phyloP scores from a whole-genome alignment of 92 coral and sea anemone species.

The Parazoanthus atlanticus region DNA sequence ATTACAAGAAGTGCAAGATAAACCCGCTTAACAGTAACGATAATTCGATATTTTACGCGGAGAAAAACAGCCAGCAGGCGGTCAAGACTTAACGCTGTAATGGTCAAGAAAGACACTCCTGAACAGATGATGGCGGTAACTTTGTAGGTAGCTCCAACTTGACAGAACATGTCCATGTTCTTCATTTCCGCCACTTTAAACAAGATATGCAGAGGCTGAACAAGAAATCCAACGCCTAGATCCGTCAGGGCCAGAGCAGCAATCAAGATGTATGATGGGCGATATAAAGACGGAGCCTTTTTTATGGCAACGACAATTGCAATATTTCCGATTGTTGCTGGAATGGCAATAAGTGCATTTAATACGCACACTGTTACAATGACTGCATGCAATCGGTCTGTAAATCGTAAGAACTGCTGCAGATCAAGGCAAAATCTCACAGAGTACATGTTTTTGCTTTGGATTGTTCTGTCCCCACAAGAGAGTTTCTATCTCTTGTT shows the following conservation, averaged over 20 bases:
- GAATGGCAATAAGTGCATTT: neutral
- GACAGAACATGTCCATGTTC: slow-evolving; percentile 11
- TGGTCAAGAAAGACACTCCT: slow-evolving; percentile 28
- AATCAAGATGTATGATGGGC: slow-evolving; percentile 24
- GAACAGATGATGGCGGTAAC: slow-evolving; percentile 19
- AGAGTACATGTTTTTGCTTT: neutral
- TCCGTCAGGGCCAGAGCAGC: slow-evolving; percentile 28
- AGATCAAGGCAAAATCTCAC: slow-evolving; percentile 3
- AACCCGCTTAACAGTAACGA: slow-evolving; percentile 9
- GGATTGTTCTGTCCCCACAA: neutral
- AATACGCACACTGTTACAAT: slow-evolving; percentile 9
- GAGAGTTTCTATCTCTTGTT: neutral
- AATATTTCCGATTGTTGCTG: slow-evolving; percentile 1
- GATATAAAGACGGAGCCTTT: neutral
- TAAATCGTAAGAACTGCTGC: slow-evolving; percentile 19
- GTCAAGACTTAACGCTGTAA: slow-evolving; percentile 30
- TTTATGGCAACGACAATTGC: slow-evolving; percentile 12
- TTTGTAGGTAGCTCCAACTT: slow-evolving; percentile 29
- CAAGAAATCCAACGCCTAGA: slow-evolving; percentile 29
- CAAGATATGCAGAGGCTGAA: slow-evolving; percentile 23
- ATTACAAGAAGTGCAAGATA: neutral
- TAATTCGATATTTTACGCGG: slow-evolving; percentile 8
- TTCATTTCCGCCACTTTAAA: slow-evolving; percentile 35
- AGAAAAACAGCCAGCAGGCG: slow-evolving; percentile 31
- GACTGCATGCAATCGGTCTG: slow-evolving; percentile 13